Conservation (phyloP, 2,888 invertebrate genomes). For the Agonopterix heracliana region DNA sequence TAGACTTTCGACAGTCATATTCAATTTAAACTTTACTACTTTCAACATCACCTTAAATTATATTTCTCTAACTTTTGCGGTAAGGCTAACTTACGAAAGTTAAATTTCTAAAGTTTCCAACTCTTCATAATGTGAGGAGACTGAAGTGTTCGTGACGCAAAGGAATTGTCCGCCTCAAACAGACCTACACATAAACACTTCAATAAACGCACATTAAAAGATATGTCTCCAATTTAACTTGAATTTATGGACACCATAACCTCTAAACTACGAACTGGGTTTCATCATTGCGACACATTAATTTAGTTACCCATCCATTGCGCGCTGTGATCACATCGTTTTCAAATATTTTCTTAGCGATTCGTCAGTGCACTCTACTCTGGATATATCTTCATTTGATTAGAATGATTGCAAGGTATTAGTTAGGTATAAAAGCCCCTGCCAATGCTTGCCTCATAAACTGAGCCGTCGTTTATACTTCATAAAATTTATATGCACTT, state of each 20-base stretch:
- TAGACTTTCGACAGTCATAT: slow-evolving; percentile 1
- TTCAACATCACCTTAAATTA: slow-evolving; percentile 13
- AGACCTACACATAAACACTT: slow-evolving; percentile 58
- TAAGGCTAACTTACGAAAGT: slow-evolving; percentile 1
- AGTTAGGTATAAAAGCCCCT: slow-evolving; percentile 46
- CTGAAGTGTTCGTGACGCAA: not conserved
- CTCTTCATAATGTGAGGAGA: not conserved
- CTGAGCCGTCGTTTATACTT: slow-evolving; percentile 63
- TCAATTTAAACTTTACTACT: slow-evolving; percentile 11
- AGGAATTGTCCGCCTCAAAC: slow-evolving; percentile 29
- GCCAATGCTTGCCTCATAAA: slow-evolving; percentile 59
- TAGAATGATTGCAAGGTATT: slow-evolving; percentile 14
- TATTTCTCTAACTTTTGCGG: not conserved
- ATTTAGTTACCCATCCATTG: not conserved
- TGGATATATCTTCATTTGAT: slow-evolving; percentile 3
- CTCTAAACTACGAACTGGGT: slow-evolving; percentile 21
- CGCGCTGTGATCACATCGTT: not conserved
- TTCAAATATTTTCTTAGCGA: not conserved
- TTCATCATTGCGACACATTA: not conserved
- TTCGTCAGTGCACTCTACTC: not conserved
- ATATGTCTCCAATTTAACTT: slow-evolving; percentile 68
- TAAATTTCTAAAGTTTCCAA: slow-evolving; percentile 10
- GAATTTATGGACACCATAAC: slow-evolving; percentile 66
- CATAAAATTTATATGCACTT: slow-evolving; percentile 74
- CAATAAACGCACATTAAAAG: slow-evolving; percentile 67